Percentiles rank a stretch among this genome's conserved stretches.
Conservation (phyloP, 35 echinoderm and acorn worm genomes). For the Ophioderma brevispina region DNA sequence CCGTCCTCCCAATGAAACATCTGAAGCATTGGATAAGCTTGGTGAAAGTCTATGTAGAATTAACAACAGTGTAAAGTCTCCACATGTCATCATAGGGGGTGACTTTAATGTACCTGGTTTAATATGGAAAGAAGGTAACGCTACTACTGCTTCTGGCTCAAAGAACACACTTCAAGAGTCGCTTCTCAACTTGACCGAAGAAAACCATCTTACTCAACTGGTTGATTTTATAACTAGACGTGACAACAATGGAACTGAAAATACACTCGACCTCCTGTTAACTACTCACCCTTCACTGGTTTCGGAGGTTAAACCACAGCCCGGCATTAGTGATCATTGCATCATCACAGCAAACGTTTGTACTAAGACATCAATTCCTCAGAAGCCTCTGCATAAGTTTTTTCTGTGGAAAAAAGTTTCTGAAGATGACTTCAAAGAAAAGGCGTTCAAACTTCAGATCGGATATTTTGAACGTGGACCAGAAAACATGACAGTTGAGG, state of each 20-base stretch:
- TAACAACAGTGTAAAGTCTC: background rate
- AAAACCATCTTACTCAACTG: conserved; percentile 39
- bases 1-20: background rate
- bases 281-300: conserved; percentile 38
- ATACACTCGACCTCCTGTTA: conserved; percentile 31
- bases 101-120: conserved; percentile 50
- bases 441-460: background rate
- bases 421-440: conserved; percentile 2
- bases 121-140: background rate
- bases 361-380: background rate
- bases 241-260: conserved; percentile 25
- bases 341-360: conserved; percentile 25
- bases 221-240: conserved; percentile 33
- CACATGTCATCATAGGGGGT: conserved; percentile 37
- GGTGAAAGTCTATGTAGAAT: conserved; percentile 22
- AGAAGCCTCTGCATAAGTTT: conserved; percentile 33
- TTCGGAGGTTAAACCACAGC: background rate
- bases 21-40: background rate
- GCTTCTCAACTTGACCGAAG: conserved; percentile 11
- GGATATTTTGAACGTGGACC: conserved; percentile 20
- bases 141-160: background rate
- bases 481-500: conserved; percentile 25
- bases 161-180: conserved; percentile 11
- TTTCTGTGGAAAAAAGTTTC: conserved; percentile 29
- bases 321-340: conserved; percentile 53